Base-by-base conservation (phyloP, 2,113 vertebrate species). In the Erythrolamprus reginae region DNA sequence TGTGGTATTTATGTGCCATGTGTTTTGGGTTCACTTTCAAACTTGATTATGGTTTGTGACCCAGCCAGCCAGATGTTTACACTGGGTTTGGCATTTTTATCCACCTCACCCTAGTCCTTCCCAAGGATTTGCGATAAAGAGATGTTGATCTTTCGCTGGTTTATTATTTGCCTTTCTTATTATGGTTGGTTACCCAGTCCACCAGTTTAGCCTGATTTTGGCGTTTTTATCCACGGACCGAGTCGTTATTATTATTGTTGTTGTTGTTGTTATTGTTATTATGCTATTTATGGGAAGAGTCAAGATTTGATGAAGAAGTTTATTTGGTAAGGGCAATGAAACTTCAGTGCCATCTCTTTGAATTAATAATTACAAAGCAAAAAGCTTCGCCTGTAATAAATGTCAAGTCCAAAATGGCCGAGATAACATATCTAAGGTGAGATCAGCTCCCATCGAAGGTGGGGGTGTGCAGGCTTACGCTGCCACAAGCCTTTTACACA, bases 361-460 rank as follows among this genome's bases (percentile, higher is more conserved):
- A 93, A 95, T 92, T 94, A 95, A 95, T 93, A 96, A 96, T 90
- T 92, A 86, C 89, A 83, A 82, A 17, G 55, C 42, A 84, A 55
- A 84, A 92, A 33, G n/a, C 83, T 88, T 94, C 82, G 90, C 91
- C 91, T 47, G 87, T 87, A 92, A 92, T 94, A 94, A 95, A 95
- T 92, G 94, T 93, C 93, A 95, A 91, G 92, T 93, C 89, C 77
- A 90, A 91, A 93, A 10, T 86, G 84, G 86, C 83, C 7, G 89
- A 89, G 93, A 91, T 92, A 86, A 28, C 86, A 89, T 85, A 89
- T 89, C 61, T 23, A 89, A 94, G 89, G 92, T 87, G 93, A 93
- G 91, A 92, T 93, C 88, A 51, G 91, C 83, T n/a, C n/a, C n/a
- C n/a, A n/a, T n/a, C n/a, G n/a, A n/a, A n/a, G n/a, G n/a, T n/a